phyloP scores from a whole-genome alignment of 2,797 vertebrate species.

The Linurgus olivaceus region DNA sequence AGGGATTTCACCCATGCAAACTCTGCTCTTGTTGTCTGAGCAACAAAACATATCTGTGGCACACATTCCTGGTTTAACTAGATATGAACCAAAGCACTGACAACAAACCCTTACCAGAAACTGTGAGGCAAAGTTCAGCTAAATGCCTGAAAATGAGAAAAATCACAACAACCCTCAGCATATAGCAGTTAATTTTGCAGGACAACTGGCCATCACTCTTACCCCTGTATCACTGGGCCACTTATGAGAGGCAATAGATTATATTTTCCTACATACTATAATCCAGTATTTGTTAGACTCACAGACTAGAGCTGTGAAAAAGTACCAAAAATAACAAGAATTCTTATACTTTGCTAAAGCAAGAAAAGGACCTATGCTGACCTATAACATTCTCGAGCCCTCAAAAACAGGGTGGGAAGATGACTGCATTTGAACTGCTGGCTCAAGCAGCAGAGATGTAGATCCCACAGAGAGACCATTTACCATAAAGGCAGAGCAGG shows the following conservation, averaged over 20 bases:
- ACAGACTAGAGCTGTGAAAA: background rate
- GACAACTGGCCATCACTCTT: background rate
- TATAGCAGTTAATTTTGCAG: background rate
- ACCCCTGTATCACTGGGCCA: background rate
- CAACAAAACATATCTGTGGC: background rate
- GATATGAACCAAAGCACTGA: background rate
- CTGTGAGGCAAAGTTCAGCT: background rate
- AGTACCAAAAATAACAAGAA: background rate
- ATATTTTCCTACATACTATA: background rate
- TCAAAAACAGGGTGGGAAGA: background rate
- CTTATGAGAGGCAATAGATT: background rate
- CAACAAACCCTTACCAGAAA: background rate
- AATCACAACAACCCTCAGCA: background rate
- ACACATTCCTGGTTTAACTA: background rate
- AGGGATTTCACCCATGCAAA: background rate
- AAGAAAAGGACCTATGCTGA: background rate
- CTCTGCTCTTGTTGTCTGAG: background rate
- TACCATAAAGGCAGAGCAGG: constrained; percentile 15
- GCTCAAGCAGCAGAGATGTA: background rate
- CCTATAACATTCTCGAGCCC: background rate
- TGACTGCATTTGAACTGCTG: background rate
- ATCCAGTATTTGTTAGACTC: background rate
- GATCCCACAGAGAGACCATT: background rate
- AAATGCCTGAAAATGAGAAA: background rate
- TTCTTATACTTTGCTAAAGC: background rate